Conservation (phyloP, 2,113 vertebrate genomes). For the Lycaon pictus region DNA sequence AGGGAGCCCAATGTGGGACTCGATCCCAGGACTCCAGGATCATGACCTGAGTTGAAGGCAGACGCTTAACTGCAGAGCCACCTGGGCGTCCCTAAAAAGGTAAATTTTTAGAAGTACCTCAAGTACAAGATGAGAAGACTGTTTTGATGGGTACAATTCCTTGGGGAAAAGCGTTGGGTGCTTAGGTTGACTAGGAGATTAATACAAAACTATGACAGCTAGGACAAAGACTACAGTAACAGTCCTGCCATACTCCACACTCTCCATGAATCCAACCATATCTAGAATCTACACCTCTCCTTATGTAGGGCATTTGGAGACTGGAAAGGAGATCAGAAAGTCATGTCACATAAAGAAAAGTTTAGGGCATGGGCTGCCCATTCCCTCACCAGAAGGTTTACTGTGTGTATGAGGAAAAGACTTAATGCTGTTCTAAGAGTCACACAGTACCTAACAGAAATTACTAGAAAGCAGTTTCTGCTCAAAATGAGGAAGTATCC, state of each 20-base stretch:
- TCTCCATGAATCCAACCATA: background rate
- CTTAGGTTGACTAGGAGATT: background rate
- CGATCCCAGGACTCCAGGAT: no score
- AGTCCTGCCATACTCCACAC: background rate
- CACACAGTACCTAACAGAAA: background rate
- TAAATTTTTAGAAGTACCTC: background rate
- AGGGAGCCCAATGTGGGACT: no score
- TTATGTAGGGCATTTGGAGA: slow-evolving; percentile 3
- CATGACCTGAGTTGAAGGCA: no score
- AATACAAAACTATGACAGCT: background rate
- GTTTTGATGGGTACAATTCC: background rate
- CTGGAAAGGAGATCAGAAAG: background rate
- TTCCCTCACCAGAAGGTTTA: background rate
- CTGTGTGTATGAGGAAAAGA: background rate
- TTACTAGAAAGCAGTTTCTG: slow-evolving; percentile 45
- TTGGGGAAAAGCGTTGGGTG: background rate
- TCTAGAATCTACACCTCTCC: background rate
- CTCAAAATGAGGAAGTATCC: background rate
- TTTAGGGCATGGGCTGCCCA: background rate
- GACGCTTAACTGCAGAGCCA: no score
- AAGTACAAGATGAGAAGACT: background rate
- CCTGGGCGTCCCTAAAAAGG: background rate
- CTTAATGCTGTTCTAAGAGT: slow-evolving; percentile 9
- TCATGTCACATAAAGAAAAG: background rate
- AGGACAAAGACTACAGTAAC: background rate